Conservation (phyloP, 2,888 invertebrate genomes). For the Plebejus argus region DNA sequence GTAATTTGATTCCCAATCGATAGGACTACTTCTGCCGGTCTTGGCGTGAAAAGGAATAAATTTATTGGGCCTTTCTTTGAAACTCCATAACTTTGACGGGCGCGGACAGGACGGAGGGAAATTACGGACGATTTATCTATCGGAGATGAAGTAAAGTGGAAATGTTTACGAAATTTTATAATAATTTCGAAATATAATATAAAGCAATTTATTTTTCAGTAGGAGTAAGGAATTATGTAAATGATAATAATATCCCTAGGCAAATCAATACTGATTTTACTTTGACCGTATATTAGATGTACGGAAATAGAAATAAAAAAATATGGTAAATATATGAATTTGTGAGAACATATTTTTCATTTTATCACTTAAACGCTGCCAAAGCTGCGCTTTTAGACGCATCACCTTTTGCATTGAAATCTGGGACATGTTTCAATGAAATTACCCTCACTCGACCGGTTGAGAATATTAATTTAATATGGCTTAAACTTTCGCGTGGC, state of each 20-base stretch:
- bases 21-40: slow-evolving; percentile 48
- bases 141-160: slow-evolving; percentile 1
- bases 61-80: slow-evolving; percentile 43
- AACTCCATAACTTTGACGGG: slow-evolving; percentile 38
- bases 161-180: background rate
- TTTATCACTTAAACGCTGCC: background rate
- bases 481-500: slow-evolving; percentile 14
- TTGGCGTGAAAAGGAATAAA: slow-evolving; percentile 46
- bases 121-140: slow-evolving; percentile 23
- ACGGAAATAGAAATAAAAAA: background rate
- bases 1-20: slow-evolving; percentile 61
- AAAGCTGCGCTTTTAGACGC: background rate
- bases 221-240: background rate
- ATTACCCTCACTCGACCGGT: slow-evolving; percentile 45
- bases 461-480: slow-evolving; percentile 49
- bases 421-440: slow-evolving; percentile 45
- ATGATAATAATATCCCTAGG: too few relatives aligned
- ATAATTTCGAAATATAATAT: background rate
- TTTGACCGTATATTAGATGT: background rate
- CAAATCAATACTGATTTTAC: too few relatives aligned
- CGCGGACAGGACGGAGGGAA: slow-evolving; percentile 23
- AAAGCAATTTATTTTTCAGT: background rate
- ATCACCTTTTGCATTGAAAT: slow-evolving; percentile 42
- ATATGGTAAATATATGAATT: background rate
- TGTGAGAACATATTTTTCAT: background rate